A percentile compares a stretch with the other conserved stretches of the same genome.
Conservation (phyloP, 2,113 vertebrate species). For the Orthonyx spaldingii region DNA sequence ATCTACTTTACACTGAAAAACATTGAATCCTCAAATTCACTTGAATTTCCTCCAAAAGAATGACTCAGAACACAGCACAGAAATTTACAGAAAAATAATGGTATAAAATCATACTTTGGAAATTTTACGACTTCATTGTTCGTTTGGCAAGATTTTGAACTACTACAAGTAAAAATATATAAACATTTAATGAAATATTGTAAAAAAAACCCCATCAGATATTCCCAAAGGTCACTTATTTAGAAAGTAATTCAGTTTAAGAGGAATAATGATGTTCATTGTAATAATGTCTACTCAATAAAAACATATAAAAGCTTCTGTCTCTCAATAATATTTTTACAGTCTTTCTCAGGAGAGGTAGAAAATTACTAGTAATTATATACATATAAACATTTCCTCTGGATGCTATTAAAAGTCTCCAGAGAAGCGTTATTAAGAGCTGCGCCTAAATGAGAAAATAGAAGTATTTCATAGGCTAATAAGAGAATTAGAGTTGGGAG, state of each 20-base stretch:
- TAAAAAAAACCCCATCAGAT: not conserved
- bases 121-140: not conserved
- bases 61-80: not conserved
- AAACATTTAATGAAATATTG: not conserved
- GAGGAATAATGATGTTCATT: not conserved
- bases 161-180: not conserved
- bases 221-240: not conserved
- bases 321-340: not conserved
- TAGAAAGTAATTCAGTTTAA: not conserved
- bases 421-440: not conserved
- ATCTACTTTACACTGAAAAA: not conserved
- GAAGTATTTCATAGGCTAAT: not conserved
- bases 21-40: not conserved
- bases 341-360: not conserved
- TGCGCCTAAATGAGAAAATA: not conserved
- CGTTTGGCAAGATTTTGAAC: not conserved
- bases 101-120: not conserved
- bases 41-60: not conserved
- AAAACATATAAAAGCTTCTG: not conserved
- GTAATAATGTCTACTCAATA: not conserved
- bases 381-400: conserved; percentile 19
- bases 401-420: not conserved
- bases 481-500: not conserved
- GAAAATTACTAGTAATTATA: conserved; percentile 20
- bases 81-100: not conserved